These are phyloP conservation scores for Stylophora pistillata DNA, from an alignment of 64 coral and sea anemone genomes.

Conservation along the genomic window DNA sequence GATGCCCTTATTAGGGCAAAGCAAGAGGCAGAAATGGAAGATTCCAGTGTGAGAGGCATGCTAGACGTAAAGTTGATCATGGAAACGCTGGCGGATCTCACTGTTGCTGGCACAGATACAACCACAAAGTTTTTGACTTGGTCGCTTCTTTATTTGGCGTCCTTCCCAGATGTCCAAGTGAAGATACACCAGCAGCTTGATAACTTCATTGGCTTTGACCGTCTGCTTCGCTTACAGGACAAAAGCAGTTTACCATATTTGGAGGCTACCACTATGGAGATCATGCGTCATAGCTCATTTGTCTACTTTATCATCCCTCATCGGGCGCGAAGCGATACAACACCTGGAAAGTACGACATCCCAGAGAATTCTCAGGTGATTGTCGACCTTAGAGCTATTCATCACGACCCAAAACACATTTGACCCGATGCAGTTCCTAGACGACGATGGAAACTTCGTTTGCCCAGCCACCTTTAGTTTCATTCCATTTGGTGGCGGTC, in stretches of 20 bases:
- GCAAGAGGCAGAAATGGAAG: conserved; percentile 28
- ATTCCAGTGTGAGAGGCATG: neutral
- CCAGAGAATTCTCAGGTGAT: conserved; percentile 22
- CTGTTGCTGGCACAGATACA: conserved; percentile 63
- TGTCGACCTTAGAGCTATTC: conserved; percentile 26
- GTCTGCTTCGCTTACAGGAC: neutral
- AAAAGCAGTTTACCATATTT: conserved; percentile 33
- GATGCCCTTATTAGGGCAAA: conserved; percentile 67
- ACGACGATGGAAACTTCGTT: conserved; percentile 38
- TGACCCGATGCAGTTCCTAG: conserved; percentile 46
- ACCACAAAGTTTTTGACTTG: conserved; percentile 37
- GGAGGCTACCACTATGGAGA: conserved; percentile 28
- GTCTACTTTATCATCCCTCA: conserved; percentile 9
- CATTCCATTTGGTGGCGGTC: conserved; percentile 58
- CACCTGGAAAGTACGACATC: conserved; percentile 30
- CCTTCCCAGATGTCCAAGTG: conserved; percentile 64
- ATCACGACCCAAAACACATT: conserved; percentile 29
- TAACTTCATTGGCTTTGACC: conserved; percentile 36
- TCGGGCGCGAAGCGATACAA: conserved; percentile 24
- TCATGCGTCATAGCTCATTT: conserved; percentile 6
- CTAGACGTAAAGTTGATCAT: conserved; percentile 55
- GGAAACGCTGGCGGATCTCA: conserved; percentile 59
- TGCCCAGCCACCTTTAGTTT: neutral
- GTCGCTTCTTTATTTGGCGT: conserved; percentile 41
- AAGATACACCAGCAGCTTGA: conserved; percentile 60